A percentile compares a stretch with the other conserved stretches of the same genome.
Conservation (phyloP, 2,888 invertebrate species). For the Adela reaumurella region DNA sequence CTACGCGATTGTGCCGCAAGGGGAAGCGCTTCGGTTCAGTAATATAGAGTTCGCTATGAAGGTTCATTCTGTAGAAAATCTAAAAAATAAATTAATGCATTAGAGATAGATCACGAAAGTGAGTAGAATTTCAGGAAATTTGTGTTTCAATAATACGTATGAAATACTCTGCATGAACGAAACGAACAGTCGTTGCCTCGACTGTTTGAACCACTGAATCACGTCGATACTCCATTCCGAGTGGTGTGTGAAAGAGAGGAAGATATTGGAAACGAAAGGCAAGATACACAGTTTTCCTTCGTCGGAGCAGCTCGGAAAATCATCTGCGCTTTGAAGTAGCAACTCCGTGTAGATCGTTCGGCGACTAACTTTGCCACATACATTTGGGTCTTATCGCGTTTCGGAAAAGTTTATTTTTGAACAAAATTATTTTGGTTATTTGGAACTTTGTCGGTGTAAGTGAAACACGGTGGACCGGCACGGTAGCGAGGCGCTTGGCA, state of each 20-base stretch:
- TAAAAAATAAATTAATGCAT: too few species aligned
- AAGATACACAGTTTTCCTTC: background rate
- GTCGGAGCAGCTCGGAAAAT: background rate
- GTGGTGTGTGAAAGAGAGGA: background rate
- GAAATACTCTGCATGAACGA: too few species aligned
- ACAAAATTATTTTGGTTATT: too few species aligned
- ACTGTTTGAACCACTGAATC: too few species aligned
- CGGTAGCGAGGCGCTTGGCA: slow-evolving; percentile 48
- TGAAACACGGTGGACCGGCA: slow-evolving; percentile 34
- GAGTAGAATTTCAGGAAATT: too few species aligned
- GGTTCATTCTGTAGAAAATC: too few species aligned
- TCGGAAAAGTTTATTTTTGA: background rate
- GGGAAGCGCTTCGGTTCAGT: background rate
- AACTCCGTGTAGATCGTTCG: background rate
- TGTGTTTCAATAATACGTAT: too few species aligned
- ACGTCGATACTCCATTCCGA: background rate
- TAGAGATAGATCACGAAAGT: too few species aligned
- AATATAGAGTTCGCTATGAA: too few species aligned
- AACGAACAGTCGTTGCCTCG: too few species aligned
- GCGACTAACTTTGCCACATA: too few species aligned
- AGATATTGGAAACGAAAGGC: background rate
- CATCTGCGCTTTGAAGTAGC: background rate
- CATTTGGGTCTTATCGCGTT: too few species aligned
- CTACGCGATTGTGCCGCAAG: background rate
- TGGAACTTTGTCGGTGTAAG: slow-evolving; percentile 6